Conservation (phyloP, 2,113 vertebrate genomes). For the Limnothrissa miodon region DNA sequence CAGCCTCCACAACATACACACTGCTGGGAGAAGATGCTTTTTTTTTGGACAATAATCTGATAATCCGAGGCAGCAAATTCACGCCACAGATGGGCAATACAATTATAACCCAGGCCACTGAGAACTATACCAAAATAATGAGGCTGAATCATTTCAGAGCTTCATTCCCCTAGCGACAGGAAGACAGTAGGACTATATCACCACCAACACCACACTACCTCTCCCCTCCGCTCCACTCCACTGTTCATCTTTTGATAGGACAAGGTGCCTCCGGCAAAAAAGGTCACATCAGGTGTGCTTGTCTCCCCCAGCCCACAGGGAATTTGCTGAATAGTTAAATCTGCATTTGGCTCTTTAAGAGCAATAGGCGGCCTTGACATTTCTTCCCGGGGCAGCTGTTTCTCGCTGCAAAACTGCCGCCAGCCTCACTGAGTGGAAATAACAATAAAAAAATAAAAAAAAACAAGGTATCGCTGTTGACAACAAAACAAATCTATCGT, state of each 20-base stretch:
- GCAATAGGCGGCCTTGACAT: slow-evolving; percentile 28
- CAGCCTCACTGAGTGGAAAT: not conserved
- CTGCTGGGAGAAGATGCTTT: not conserved
- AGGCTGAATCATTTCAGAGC: not conserved
- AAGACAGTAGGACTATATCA: no score
- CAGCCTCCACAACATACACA: not conserved
- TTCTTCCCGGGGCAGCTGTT: slow-evolving; percentile 6
- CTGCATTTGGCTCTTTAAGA: not conserved
- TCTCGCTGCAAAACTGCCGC: slow-evolving; percentile 21
- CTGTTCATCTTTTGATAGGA: not conserved
- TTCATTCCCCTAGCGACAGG: no score
- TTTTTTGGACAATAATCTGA: not conserved
- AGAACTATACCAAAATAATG: not conserved
- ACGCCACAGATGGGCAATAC: not conserved
- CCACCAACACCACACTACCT: no score
- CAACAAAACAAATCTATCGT: slow-evolving; percentile 33
- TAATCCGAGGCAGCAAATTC: not conserved
- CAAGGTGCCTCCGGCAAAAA: not conserved
- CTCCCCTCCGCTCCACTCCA: not conserved
- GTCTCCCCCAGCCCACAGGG: not conserved
- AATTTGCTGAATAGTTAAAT: not conserved
- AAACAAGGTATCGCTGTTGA: slow-evolving; percentile 27
- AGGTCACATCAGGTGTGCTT: not conserved
- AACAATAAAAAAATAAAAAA: not conserved
- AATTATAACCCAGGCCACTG: not conserved